Base-by-base conservation (phyloP, 2,113 vertebrate species). In the Catharus bicknelli region DNA sequence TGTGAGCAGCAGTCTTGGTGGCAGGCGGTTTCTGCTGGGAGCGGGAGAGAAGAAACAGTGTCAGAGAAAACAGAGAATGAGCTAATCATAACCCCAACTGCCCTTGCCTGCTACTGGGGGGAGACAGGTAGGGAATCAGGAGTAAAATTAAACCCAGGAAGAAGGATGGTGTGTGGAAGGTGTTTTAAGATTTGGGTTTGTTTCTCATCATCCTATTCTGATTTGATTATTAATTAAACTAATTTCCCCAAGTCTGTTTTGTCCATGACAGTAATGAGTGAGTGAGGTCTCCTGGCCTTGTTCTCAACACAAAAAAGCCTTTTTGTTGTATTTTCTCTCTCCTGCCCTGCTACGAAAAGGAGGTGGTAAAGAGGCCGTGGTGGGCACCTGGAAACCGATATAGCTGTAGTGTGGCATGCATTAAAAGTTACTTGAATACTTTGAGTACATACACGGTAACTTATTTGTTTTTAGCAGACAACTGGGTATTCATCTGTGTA, bases 11-110 rank as follows among this genome's bases (percentile, higher is more conserved):
- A 22, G 27, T 0, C 22, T 32, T 22, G 27, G 40, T 27, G 17
- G 47, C 0, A 42, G 25, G 6, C 14, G 61, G 23, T 16, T 54
- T 34, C 78, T 54, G 0, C 29, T 22, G 47, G 48, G 40, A 68
- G 25, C 47, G 53, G 40, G 45, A 53, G 11, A 61, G 54, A 21
- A 25, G 14, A 40, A 48, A 32, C 29, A 6, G 25, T 9, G 34
- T 12, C 25, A 27, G 40, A 42, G 20, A 30, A 16, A 54, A 42
- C 3, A 61, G 16, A 9, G 8, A 20, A 21, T 29, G 38, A 45
- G 40, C 19, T 47, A 29, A 61, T 16, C 1, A 0, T 21, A 21
- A 30, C 2, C 5, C 16, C 17, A 15, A 21, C 25, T 16, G 34
- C 42, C 1, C 0, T 12, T 50, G 6, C 19, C 9, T 9, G 16